Evolutionary conservation across 2,797 vertebrate species (phyloP), one percentile per base, ranked within the genome.

Genomic region (Enteromius thamalakanensis): DNA sequence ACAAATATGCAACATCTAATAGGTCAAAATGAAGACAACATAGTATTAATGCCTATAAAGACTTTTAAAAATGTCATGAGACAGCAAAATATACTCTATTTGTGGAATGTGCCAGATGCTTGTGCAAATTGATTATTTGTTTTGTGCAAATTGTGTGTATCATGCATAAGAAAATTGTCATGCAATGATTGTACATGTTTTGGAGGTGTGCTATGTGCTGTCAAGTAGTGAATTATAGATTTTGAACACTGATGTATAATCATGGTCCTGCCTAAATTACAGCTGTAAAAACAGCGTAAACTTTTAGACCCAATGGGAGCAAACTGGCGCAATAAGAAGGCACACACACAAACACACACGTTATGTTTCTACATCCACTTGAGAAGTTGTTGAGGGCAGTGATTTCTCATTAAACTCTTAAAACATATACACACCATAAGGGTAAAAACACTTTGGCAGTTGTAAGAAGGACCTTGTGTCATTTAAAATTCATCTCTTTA

Each of bases 401-500:
- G 81, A 75, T 70, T 85, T 65, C 84, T 76, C 78, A 23, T 34
- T 19, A 65, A 65, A 42, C n/a, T 80, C 19, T 80, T 55, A 80
- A 75, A 65, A 55, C 21, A 26, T 86, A 65, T 47, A 86, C 76
- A 85, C 49, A 76, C 75, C 10, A 42, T 83, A 26, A 60, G 80
- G 82, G 45, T 65, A 49, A 21, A 80, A 65, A 84, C 55, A 80
- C 79, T 85, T 87, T 87, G 80, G 81, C 74, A 87, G 77, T 71
- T 55, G 9, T 67, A 64, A 64, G 64, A 79, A 79, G 45, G 64
- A 69, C 29, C 77, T 65, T 76, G 37, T 76, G 64, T 84, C 65
- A 62, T 23, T 60, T 65, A 74, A 51, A 68, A 42, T 34, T 10
- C 19, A 37, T 23, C 17, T 17, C 14, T 80, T 62, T 60, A 55